Evolutionary conservation across 2,113 vertebrate genomes (phyloP).

Genomic region (Halichoeres trimaculatus): DNA sequence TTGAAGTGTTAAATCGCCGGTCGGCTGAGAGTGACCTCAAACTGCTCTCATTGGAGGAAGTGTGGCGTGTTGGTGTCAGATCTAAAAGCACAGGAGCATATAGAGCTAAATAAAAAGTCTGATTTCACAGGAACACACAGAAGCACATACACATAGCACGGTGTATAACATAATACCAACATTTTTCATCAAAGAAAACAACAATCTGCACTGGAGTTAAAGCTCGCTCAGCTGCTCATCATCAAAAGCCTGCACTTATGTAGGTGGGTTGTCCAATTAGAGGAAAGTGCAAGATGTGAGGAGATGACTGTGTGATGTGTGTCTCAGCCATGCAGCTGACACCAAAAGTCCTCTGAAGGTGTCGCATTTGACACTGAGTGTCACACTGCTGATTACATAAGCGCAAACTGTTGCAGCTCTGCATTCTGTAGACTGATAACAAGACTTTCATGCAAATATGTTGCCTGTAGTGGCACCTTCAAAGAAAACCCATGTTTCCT

Average conservation of each 20-base stretch:
- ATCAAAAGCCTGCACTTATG: not conserved
- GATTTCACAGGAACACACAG: not conserved
- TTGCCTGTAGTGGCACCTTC: no score
- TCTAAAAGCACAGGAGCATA: not conserved
- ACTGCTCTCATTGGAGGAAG: conserved; percentile 17
- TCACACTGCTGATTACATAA: not conserved
- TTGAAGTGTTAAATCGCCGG: conserved; percentile 65
- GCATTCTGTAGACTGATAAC: not conserved
- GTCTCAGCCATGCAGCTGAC: not conserved
- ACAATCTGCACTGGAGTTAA: no score
- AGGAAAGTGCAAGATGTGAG: not conserved
- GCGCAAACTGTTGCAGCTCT: not conserved
- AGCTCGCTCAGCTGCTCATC: no score
- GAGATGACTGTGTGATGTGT: not conserved
- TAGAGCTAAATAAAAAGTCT: conserved; percentile 5
- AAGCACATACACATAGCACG: not conserved
- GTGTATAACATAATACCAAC: not conserved
- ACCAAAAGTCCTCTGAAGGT: not conserved
- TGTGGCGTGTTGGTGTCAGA: not conserved
- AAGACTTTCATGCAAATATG: not conserved
- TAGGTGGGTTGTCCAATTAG: conserved; percentile 3
- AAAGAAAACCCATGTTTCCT: no score
- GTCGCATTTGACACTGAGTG: not conserved
- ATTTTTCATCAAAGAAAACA: no score
- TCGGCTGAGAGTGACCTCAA: conserved; percentile 49